A percentile compares a stretch with the other conserved stretches of the same genome.
phyloP scores from a whole-genome alignment of 2,888 invertebrate species.

The Aspidiotus destructor region DNA sequence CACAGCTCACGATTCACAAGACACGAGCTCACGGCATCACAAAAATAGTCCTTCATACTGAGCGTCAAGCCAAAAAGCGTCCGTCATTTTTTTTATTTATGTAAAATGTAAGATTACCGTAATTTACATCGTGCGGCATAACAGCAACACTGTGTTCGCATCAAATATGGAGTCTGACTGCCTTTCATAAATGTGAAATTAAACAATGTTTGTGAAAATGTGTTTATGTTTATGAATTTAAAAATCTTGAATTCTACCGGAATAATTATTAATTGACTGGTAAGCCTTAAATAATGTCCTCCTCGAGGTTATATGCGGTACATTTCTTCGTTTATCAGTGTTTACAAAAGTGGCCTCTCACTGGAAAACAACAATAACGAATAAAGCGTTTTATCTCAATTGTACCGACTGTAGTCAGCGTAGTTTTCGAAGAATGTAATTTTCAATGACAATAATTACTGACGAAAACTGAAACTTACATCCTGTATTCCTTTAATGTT shows the following conservation, averaged over 20 bases:
- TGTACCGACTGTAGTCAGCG: neutral
- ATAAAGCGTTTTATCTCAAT: conserved; percentile 17
- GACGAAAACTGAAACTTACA: too few relatives aligned
- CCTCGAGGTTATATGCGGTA: neutral
- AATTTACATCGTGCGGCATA: neutral
- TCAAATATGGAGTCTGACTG: conserved; percentile 31
- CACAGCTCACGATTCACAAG: too few relatives aligned
- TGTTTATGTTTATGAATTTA: conserved; percentile 24
- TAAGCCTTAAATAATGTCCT: conserved; percentile 11
- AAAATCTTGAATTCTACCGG: conserved; percentile 7
- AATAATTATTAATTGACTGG: conserved; percentile 4
- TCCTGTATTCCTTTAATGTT: too few relatives aligned
- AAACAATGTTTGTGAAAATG: conserved; percentile 23
- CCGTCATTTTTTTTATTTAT: too few relatives aligned
- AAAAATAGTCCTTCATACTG: too few relatives aligned
- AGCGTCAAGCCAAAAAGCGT: too few relatives aligned
- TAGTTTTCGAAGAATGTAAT: too few relatives aligned
- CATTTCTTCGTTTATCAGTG: conserved; percentile 18
- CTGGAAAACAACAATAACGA: conserved; percentile 24
- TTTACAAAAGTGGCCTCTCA: conserved; percentile 22
- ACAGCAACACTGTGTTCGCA: conserved; percentile 27
- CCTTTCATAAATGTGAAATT: conserved; percentile 2
- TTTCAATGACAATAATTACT: too few relatives aligned
- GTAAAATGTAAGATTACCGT: neutral
- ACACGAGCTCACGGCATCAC: too few relatives aligned